Base-by-base conservation (phyloP, 2,888 invertebrate species). In the Aleiodes leptofemur region DNA sequence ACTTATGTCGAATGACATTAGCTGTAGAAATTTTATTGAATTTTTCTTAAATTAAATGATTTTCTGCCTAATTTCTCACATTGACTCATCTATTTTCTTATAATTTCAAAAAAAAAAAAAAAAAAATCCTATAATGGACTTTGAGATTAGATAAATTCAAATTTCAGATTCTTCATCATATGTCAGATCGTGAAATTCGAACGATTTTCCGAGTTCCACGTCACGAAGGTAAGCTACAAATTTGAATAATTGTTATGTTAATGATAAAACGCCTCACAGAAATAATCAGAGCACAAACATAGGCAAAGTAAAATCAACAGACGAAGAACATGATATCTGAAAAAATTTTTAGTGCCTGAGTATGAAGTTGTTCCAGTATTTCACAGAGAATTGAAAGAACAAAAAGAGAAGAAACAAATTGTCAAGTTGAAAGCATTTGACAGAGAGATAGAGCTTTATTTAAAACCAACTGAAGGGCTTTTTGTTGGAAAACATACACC, bases 331-430 rank as follows among this genome's bases (percentile, higher is more conserved):
- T 14, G 23, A 61, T 64, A 11, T 68, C 48, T 75, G 16, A 53
- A 51, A n/a, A n/a, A n/a, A n/a, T 64, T 77, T 81, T 23, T 51
- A 87, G 87, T 86, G 55, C 87, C 88, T 1, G 77, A 84, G 0
- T 85, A 87, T 70, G 84, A 87, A 72, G 75, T 87, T 3, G 85
- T 86, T 4, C 76, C 82, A 8, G 72, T 86, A 13, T 59, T 74
- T 23, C 85, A 85, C 72, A 80, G 76, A 0, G 73, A 81, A 29
- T 38, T 73, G 0, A 73, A 74, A 34, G 64, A 56, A 29, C 29
- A 72, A n/a, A 29, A 55, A 5, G 68, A 72, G 6, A 16, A 56
- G 6, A 50, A 66, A 23, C 59, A 66, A 23, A 68, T 78, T 13
- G 55, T 86, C 11, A 79, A 81, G 68, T 34, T 86, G 0, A 82